These are phyloP conservation scores for Drosophila barbarae DNA, from an alignment of 2,888 invertebrate species.

Conservation along the genomic window DNA sequence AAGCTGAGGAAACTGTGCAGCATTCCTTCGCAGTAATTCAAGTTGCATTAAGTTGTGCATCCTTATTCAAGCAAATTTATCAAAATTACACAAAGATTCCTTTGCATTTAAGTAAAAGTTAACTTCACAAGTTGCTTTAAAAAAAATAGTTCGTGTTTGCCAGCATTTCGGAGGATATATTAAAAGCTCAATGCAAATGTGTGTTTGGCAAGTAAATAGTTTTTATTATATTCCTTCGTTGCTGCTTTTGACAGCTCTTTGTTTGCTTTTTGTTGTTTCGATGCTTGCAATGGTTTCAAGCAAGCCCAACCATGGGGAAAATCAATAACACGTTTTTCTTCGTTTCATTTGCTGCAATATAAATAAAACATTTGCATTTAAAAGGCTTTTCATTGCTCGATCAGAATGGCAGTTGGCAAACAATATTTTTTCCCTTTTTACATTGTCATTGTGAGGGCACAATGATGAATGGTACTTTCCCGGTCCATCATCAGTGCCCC, in stretches of 20 bases:
- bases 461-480: constrained; percentile 52
- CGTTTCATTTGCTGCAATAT: constrained; percentile 41
- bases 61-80: not conserved
- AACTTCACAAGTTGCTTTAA: not conserved
- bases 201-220: constrained; percentile 7
- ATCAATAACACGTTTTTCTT: constrained; percentile 56
- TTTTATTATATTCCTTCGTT: not conserved
- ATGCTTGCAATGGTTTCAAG: constrained; percentile 12
- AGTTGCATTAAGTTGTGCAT: not conserved
- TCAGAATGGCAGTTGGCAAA: constrained; percentile 21
- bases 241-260: constrained; percentile 16
- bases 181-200: constrained; percentile 3
- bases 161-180: not conserved
- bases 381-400: constrained; percentile 46
- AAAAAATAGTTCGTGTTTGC: not conserved
- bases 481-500: constrained; percentile 24
- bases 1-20: not conserved
- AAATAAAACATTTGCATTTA: constrained; percentile 57
- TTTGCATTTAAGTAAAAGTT: no score
- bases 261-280: constrained; percentile 17
- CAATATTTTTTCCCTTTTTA: constrained; percentile 27
- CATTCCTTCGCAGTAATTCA: not conserved
- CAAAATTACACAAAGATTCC: not conserved
- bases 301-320: constrained; percentile 32
- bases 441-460: constrained; percentile 1